A percentile compares a stretch with the other conserved stretches of the same genome.
Conservation (phyloP, 2,113 vertebrate genomes). For the Anser brachyrhynchus region DNA sequence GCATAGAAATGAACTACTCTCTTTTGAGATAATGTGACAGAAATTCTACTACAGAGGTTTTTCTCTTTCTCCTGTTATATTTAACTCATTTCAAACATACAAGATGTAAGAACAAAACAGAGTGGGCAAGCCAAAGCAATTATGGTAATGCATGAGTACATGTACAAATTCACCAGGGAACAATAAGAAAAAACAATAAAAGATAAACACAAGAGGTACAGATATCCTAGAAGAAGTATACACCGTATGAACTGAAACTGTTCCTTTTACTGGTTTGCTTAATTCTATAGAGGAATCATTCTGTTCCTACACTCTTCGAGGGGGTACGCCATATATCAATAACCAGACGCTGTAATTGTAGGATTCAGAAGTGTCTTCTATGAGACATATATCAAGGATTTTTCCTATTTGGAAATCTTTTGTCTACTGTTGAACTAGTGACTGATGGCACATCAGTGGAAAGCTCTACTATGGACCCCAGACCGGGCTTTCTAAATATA, state of each 20-base stretch:
- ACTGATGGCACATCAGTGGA: neutral
- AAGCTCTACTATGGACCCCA: neutral
- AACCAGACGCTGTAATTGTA: neutral
- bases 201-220: neutral
- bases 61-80: neutral
- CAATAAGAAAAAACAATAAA: neutral
- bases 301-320: neutral
- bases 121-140: neutral
- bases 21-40: neutral
- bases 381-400: neutral
- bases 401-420: neutral
- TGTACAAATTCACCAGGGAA: neutral
- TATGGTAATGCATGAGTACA: neutral
- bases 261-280: neutral
- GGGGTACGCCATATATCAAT: neutral
- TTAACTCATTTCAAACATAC: neutral
- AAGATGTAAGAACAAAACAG: neutral
- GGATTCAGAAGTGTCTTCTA: neutral
- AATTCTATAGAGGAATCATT: neutral
- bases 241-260: neutral
- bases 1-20: neutral
- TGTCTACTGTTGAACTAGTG: neutral
- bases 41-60: neutral
- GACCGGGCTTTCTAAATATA: neutral
- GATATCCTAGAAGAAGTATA: neutral